Evolutionary conservation across 2,888 invertebrate species (phyloP).

Genomic region (Andrena minutula): DNA sequence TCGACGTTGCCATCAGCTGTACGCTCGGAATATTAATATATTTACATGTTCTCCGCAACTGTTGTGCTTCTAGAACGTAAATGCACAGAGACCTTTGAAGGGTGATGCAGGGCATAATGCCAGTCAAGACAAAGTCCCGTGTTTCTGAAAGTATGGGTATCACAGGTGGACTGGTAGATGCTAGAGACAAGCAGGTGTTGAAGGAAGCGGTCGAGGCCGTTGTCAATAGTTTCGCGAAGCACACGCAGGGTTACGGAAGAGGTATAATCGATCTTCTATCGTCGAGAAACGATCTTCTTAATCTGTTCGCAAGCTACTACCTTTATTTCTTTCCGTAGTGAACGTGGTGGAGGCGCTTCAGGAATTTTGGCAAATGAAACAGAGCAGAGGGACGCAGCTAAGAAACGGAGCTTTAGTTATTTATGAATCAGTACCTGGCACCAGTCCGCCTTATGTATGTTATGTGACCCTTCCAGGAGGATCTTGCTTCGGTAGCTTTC

Average conservation of each 20-base stretch:
- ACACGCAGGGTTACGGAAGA: constrained; percentile 90
- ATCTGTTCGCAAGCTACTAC: not conserved
- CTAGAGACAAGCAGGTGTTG: constrained; percentile 87
- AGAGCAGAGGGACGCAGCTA: constrained; percentile 93
- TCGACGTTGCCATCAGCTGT: constrained; percentile 3
- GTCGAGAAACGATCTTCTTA: not conserved
- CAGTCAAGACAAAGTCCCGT: constrained; percentile 83
- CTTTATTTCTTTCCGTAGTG: constrained; percentile 86
- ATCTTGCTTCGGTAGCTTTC: constrained; percentile 97
- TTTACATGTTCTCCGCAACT: constrained; percentile 2
- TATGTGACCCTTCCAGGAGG: constrained; percentile 98
- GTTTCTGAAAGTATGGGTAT: constrained; percentile 83
- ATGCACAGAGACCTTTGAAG: constrained; percentile 74
- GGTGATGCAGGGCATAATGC: constrained; percentile 84
- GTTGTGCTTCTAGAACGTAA: constrained; percentile 71
- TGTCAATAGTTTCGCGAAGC: constrained; percentile 91
- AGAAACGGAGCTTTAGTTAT: constrained; percentile 96
- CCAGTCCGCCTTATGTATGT: constrained; percentile 96
- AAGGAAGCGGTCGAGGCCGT: constrained; percentile 91
- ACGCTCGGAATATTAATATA: not conserved
- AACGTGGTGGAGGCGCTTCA: constrained; percentile 98
- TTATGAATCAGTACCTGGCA: constrained; percentile 97
- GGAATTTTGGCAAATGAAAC: constrained; percentile 99
- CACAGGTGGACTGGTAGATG: constrained; percentile 85
- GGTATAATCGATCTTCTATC: constrained; percentile 85